Evolutionary conservation across 2,888 invertebrate species (phyloP).

Genomic region (Acholoe squamosa): DNA sequence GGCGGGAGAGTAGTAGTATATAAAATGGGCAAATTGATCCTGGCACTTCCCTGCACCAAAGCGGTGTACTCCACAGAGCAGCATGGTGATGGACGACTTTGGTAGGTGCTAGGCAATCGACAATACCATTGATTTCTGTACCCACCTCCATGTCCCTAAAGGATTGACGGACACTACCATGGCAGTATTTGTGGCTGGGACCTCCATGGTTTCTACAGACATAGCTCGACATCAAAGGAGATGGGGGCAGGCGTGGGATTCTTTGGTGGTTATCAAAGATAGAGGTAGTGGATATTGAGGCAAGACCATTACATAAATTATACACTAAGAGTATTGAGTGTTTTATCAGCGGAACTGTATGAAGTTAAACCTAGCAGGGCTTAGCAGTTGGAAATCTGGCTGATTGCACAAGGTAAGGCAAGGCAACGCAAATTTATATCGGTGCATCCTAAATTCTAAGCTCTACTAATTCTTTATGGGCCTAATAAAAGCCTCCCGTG

Average conservation of each 20-base stretch:
- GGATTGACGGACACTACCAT: background rate
- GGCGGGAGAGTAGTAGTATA: conserved; percentile 19
- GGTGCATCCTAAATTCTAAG: no score
- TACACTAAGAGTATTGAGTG: background rate
- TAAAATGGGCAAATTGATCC: conserved; percentile 43
- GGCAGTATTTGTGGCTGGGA: background rate
- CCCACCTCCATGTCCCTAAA: conserved; percentile 3
- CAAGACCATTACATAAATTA: background rate
- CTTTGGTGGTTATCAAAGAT: background rate
- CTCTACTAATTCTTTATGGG: no score
- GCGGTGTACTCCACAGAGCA: background rate
- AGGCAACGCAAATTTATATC: no score
- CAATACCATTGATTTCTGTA: background rate
- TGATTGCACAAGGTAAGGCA: no score
- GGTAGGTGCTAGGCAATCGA: conserved; percentile 39
- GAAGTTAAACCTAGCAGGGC: no score
- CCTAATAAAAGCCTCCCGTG: no score
- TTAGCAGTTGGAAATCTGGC: no score
- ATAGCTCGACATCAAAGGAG: background rate
- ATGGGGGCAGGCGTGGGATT: background rate
- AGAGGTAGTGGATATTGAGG: background rate
- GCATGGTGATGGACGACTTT: conserved; percentile 7
- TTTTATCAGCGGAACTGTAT: no score
- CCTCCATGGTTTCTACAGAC: background rate
- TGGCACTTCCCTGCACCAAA: background rate